Evolutionary conservation across 2,888 invertebrate genomes (phyloP).

Genomic region (Choreutis nemorana): DNA sequence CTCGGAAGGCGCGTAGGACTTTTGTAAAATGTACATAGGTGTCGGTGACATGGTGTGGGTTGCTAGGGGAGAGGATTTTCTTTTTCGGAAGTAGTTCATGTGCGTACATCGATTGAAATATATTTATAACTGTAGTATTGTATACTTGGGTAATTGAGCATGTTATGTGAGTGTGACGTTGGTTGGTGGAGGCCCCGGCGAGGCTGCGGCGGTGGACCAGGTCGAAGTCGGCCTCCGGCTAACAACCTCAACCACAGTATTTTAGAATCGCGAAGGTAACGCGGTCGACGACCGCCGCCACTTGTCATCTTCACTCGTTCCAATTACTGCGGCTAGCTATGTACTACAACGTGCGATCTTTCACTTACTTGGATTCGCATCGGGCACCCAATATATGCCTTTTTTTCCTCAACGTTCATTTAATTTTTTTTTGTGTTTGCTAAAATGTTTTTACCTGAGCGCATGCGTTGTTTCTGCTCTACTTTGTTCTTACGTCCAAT

Average conservation of each 20-base stretch:
- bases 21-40: slow-evolving; percentile 6
- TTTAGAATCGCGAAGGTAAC: slow-evolving; percentile 27
- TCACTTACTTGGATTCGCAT: too few species aligned
- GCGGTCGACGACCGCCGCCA: slow-evolving; percentile 44
- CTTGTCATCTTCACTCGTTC: slow-evolving; percentile 31
- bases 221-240: slow-evolving; percentile 15
- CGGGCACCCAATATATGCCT: slow-evolving; percentile 31
- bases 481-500: slow-evolving; percentile 65
- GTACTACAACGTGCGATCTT: too few species aligned
- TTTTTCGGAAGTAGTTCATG: too few species aligned
- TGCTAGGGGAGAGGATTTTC: neutral
- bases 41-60: slow-evolving; percentile 3
- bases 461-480: slow-evolving; percentile 48
- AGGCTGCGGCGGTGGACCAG: slow-evolving; percentile 4
- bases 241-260: slow-evolving; percentile 31
- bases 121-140: neutral
- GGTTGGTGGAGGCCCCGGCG: slow-evolving; percentile 1
- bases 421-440: slow-evolving; percentile 30
- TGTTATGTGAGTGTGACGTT: slow-evolving; percentile 4
- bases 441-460: slow-evolving; percentile 41
- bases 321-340: slow-evolving; percentile 30
- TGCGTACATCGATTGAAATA: neutral
- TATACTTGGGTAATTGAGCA: neutral
- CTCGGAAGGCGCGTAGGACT: slow-evolving; percentile 3
- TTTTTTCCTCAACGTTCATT: slow-evolving; percentile 19